Conservation (phyloP, 2,113 vertebrate species). For the Corynorhinus townsendii region DNA sequence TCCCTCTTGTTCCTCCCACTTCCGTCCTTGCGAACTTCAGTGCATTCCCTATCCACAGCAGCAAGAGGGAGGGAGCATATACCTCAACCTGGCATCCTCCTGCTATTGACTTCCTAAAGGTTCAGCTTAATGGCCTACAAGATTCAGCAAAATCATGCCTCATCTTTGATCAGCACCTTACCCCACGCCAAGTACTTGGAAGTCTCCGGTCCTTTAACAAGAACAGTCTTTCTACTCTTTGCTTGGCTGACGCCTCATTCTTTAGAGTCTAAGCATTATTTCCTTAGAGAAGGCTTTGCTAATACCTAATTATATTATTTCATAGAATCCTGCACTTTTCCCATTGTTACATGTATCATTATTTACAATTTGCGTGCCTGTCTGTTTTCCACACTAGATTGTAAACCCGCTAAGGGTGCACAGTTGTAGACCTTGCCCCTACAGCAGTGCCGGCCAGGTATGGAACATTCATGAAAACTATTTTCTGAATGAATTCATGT, state of each 20-base stretch:
- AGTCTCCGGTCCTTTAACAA: neutral
- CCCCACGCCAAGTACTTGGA: neutral
- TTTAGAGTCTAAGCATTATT: neutral
- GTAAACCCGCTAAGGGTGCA: neutral
- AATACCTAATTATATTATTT: neutral
- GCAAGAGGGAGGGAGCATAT: neutral
- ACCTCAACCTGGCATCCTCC: neutral
- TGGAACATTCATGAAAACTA: neutral
- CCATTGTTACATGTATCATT: neutral
- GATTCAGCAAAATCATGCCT: neutral
- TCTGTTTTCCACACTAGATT: neutral
- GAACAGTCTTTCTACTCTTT: neutral
- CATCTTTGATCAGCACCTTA: neutral
- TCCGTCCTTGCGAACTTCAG: neutral
- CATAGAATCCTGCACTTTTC: neutral
- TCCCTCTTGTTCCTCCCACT: neutral
- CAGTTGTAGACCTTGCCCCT: neutral
- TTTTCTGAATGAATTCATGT: constrained; percentile 29
- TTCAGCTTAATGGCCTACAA: neutral
- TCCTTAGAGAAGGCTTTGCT: neutral
- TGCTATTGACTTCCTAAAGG: neutral
- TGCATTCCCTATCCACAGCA: neutral
- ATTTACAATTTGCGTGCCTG: neutral
- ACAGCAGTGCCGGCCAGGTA: too few relatives aligned
- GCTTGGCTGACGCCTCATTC: neutral